Evolutionary conservation across 2,888 invertebrate species (phyloP), one percentile per base, ranked within the genome.

Genomic region (Endomychus coccineus): DNA sequence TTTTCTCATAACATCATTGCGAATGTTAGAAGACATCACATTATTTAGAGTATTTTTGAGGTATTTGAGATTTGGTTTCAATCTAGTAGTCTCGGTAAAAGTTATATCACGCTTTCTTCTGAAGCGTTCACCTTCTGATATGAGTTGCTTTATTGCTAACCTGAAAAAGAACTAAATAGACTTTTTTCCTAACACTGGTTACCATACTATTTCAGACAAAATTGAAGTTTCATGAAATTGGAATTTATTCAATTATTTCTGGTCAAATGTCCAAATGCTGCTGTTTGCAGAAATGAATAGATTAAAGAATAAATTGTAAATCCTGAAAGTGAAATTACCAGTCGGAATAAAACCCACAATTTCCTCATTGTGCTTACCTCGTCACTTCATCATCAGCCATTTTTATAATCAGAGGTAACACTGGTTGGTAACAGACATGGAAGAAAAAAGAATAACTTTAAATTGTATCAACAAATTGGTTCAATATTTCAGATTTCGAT

Each of bases 31-130:
- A 19, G 21, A 19, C 21, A 19, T n/a, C n/a, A 19, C 6, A 19
- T 19, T 14, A 25, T 14, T 27, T 3, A 36, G 16, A 27, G 29
- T 40, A 5, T 19, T 19, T 19, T 19, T 19, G 21, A 19, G 21
- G n/a, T 19, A 19, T 19, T n/a, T 6, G n/a, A 19, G 21, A 19
- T 19, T 19, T 19, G 21, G 21, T n/a, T 19, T 19, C 21, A 19
- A n/a, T 7, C 21, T 6, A 6, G 21, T n/a, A 7, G 6, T 19
- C 21, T 19, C 21, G 6, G 6, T n/a, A 19, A 7, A 19, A n/a
- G 6, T n/a, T n/a, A 19, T 7, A 6, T 19, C 6, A 6, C 21
- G 6, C n/a, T 19, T 19, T 7, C 21, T 6, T n/a, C n/a, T n/a
- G 21, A 19, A 19, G 6, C 6, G 6, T 19, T 6, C 21, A 7